Evolutionary conservation across 2,888 invertebrate genomes (phyloP).

Genomic region (Caenorhabditis sp.): DNA sequence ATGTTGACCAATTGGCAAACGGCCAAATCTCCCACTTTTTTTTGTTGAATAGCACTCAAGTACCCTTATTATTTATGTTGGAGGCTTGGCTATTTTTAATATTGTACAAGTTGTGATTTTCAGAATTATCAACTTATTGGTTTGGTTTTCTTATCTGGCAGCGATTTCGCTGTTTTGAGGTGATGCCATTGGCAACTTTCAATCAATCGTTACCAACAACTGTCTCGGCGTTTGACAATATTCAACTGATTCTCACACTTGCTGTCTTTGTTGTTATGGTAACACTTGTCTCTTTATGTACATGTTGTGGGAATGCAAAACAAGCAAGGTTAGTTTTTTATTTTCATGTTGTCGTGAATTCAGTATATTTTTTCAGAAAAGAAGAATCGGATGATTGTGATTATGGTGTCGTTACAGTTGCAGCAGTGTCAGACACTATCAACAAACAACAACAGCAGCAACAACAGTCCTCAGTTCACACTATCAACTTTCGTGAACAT

Average conservation of each 20-base stretch:
- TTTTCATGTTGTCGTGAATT: background rate
- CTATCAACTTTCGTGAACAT: conserved; percentile 32
- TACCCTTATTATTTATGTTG: background rate
- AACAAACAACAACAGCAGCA: conserved; percentile 7
- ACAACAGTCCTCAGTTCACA: conserved; percentile 9
- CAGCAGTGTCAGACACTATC: background rate
- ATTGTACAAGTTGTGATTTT: background rate
- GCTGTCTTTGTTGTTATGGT: conserved; percentile 38
- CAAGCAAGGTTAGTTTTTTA: conserved; percentile 19
- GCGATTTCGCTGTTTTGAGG: background rate
- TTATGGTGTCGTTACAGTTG: conserved; percentile 34
- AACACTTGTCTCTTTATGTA: conserved; percentile 35
- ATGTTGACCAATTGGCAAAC: conserved; percentile 34
- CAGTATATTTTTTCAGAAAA: conserved; percentile 21
- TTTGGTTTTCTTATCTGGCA: background rate
- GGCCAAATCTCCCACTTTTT: conserved; percentile 25
- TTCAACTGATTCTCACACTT: conserved; percentile 30
- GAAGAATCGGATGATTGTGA: conserved; percentile 26
- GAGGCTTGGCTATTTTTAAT: background rate
- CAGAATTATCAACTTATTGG: background rate
- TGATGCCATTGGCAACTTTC: conserved; percentile 36
- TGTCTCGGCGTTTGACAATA: conserved; percentile 20
- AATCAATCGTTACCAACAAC: conserved; percentile 17
- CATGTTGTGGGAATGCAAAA: conserved; percentile 35
- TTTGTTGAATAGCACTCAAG: background rate